A percentile compares a stretch with the other conserved stretches of the same genome.
Evolutionary conservation across 2,113 vertebrate species (phyloP).

Genomic region (Morone chrysops): DNA sequence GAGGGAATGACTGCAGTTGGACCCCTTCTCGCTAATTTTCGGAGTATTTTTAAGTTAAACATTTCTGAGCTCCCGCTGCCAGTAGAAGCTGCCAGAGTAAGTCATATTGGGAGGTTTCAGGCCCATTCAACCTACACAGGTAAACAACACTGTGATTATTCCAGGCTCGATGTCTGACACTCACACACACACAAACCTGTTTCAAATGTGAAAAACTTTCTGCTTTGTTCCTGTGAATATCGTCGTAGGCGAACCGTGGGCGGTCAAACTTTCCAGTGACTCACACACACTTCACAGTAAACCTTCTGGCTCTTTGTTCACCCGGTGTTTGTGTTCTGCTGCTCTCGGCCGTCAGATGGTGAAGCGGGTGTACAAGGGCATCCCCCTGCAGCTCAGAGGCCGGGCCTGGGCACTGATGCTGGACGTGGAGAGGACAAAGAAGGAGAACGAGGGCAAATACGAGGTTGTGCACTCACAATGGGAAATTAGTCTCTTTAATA

Average conservation of each 20-base stretch:
- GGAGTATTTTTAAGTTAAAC: background rate
- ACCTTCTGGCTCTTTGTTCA: conserved; percentile 6
- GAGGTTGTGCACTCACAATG: conserved; percentile 74
- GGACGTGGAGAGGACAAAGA: conserved; percentile 88
- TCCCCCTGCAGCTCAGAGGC: conserved; percentile 91
- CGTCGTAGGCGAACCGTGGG: conserved; percentile 28
- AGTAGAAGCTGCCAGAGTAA: too few species aligned
- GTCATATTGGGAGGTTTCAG: too few species aligned
- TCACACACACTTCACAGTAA: conserved; percentile 20
- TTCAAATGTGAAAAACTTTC: background rate
- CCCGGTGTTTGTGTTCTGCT: background rate
- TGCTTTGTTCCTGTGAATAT: background rate
- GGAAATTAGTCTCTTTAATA: too few species aligned
- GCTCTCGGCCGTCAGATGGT: conserved; percentile 85
- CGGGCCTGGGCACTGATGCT: conserved; percentile 91
- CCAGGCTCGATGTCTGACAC: background rate
- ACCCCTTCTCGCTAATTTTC: too few species aligned
- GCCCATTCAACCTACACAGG: background rate
- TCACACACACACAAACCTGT: background rate
- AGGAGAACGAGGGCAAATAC: conserved; percentile 89
- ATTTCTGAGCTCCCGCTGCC: background rate
- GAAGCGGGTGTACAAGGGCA: conserved; percentile 92
- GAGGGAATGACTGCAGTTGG: too few species aligned
- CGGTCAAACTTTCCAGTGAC: conserved; percentile 22
- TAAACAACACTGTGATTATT: background rate